Evolutionary conservation across 2,797 vertebrate genomes (phyloP), one percentile per base, ranked within the genome.

Genomic region (Liasis olivaceus): DNA sequence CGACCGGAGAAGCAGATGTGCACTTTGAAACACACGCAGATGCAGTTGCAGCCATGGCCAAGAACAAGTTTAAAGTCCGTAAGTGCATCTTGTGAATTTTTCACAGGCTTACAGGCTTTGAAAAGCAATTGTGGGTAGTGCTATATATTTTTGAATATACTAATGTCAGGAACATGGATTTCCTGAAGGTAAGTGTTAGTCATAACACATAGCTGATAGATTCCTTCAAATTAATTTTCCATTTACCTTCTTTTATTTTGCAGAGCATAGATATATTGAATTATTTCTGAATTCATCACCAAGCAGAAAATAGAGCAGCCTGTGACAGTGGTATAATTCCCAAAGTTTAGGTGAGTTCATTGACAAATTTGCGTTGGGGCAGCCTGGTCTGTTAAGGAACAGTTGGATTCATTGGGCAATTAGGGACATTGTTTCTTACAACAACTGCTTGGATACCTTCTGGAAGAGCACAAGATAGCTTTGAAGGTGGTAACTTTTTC

Each of bases 221-320:
- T 60, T 5, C n/a, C 47, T 42, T 60, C 17, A 0, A 9, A 22
- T 63, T 63, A 22, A 72, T 72, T 36, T 36, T 72, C 14, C 28
- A 2, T 66, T 13, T 66, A 66, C 60, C 22, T 72, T 72, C 42
- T 81, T 60, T 86, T 86, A 92, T 92, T 26, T 86, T 94, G 92
- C 93, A 99, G 99, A 98, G 20, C 95, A 97, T 84, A 92, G 98
- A 93, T 98, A 98, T 95, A 96, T 99, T 28, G 98, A 99, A 95
- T 96, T 99, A 89, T 99, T 98, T 96, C 98, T 99, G 96, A 99
- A 99, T 90, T 98, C 98, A 59, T 96, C 96, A 87, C 97, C 97
- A 9, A 91, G 96, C 85, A 95, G 91, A 89, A 96, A 96, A 89
- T 95, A 95, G 86, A 91, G 92, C 87, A 95, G 94, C 93, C 90